Percentiles rank a stretch among this genome's conserved stretches.
Conservation (phyloP, 2,888 invertebrate genomes). For the Cephonodes hylas region DNA sequence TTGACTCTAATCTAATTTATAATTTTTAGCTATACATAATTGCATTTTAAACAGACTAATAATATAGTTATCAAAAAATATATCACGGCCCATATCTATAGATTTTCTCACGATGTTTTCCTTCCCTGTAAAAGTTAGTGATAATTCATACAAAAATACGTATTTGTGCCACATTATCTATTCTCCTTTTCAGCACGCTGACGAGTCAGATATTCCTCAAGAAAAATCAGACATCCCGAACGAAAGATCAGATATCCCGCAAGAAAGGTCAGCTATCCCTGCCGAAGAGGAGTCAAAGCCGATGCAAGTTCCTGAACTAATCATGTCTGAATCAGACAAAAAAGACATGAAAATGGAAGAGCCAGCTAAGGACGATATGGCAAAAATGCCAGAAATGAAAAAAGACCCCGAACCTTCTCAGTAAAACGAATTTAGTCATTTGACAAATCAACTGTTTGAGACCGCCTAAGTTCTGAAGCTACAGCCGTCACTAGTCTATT, state of each 20-base stretch:
- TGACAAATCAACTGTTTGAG: background rate
- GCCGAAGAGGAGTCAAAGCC: conserved; percentile 44
- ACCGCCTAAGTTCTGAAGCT: background rate
- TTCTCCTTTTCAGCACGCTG: too few relatives aligned
- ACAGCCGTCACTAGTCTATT: background rate
- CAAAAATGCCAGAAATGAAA: conserved; percentile 25
- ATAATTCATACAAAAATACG: conserved; percentile 39
- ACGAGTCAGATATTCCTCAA: too few relatives aligned
- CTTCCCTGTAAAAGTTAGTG: too few relatives aligned
- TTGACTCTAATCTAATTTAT: too few relatives aligned
- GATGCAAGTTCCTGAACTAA: conserved; percentile 68
- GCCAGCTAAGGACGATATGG: conserved; percentile 32
- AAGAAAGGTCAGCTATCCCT: conserved; percentile 40
- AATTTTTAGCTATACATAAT: too few relatives aligned
- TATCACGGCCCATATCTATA: too few relatives aligned
- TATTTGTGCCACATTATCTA: too few relatives aligned
- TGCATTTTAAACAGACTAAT: too few relatives aligned
- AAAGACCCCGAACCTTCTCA: conserved; percentile 30
- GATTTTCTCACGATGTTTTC: too few relatives aligned
- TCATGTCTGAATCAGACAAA: conserved; percentile 64
- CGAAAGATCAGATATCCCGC: conserved; percentile 44
- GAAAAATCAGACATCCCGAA: too few relatives aligned
- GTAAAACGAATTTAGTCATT: conserved; percentile 20
- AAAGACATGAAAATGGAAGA: conserved; percentile 48
- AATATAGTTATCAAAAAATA: too few relatives aligned